phyloP scores from a whole-genome alignment of 2,113 vertebrate species.

The Psilopogon haemacephalus region DNA sequence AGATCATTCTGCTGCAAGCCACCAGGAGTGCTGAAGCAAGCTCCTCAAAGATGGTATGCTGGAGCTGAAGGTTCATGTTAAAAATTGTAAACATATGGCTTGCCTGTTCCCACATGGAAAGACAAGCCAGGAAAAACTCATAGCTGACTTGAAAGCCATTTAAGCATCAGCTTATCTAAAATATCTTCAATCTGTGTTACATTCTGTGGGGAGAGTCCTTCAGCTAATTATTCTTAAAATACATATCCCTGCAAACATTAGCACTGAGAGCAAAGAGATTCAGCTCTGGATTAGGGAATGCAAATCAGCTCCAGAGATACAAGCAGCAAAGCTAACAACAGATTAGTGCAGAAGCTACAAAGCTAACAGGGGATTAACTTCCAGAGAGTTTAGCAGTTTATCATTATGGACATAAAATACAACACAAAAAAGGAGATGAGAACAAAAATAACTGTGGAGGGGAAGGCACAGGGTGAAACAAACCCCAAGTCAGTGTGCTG shows the following conservation, averaged over 20 bases:
- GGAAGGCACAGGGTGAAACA: neutral
- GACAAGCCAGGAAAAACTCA: neutral
- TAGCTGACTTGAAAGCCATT: neutral
- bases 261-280: slow-evolving; percentile 35
- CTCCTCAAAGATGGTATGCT: neutral
- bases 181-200: slow-evolving; percentile 2
- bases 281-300: slow-evolving; percentile 60
- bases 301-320: slow-evolving; percentile 42
- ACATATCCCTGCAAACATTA: slow-evolving; percentile 9
- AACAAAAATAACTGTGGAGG: neutral
- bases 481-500: accelerated
- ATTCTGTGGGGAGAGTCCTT: neutral
- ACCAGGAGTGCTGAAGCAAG: neutral
- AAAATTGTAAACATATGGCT: neutral
- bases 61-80: neutral
- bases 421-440: neutral
- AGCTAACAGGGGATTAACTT: slow-evolving; percentile 65
- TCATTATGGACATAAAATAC: slow-evolving; percentile 5
- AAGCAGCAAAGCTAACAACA: slow-evolving; percentile 53
- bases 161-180: slow-evolving; percentile 2
- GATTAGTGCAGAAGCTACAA: slow-evolving; percentile 40
- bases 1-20: neutral
- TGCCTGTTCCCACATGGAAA: neutral
- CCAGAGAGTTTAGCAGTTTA: slow-evolving; percentile 39
- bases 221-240: slow-evolving; percentile 41